Evolutionary conservation across 2,113 vertebrate species (phyloP).

Genomic region (Struthidea cinerea): DNA sequence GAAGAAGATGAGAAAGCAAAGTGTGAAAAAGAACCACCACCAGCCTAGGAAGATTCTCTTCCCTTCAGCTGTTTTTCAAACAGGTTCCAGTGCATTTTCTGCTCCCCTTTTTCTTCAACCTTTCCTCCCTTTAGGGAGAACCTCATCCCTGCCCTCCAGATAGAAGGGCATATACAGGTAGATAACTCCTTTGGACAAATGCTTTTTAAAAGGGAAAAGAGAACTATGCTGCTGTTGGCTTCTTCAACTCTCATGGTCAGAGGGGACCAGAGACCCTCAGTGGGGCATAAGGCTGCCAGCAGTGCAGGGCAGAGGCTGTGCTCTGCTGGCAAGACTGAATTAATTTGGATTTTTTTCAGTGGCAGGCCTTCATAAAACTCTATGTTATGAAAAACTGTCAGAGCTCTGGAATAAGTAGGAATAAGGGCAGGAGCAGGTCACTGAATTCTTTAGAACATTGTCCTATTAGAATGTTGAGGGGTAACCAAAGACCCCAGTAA

Average conservation of each 20-base stretch:
- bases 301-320: not conserved
- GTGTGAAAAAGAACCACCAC: not conserved
- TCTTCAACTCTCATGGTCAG: fast-evolving
- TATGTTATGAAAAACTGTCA: not conserved
- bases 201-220: not conserved
- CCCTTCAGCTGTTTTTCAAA: not conserved
- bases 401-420: not conserved
- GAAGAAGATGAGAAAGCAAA: not conserved
- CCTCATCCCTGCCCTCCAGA: not conserved
- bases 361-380: not conserved
- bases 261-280: not conserved
- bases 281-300: not conserved
- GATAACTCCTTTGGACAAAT: not conserved
- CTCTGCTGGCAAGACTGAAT: not conserved
- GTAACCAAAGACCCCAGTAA: not conserved
- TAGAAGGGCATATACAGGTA: not conserved
- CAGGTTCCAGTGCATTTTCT: not conserved
- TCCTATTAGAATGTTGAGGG: not conserved
- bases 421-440: not conserved
- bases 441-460: not conserved
- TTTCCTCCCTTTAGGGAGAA: not conserved
- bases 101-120: not conserved
- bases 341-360: not conserved
- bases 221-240: not conserved
- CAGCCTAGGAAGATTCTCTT: not conserved